Conservation (phyloP, 2,797 vertebrate genomes). For the Monodelphis domestica region DNA sequence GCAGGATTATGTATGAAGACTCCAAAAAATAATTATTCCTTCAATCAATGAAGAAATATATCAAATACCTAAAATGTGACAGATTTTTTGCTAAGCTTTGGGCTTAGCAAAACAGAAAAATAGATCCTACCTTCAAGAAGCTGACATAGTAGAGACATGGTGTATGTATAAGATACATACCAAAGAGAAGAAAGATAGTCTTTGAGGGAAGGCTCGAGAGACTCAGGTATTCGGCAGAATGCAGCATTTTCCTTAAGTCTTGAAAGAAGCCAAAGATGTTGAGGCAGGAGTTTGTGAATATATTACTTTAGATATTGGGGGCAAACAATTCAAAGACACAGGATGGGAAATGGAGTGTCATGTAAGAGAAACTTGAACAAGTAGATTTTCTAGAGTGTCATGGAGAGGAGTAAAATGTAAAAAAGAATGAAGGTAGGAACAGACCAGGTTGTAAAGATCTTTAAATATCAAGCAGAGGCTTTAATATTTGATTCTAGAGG, state of each 20-base stretch:
- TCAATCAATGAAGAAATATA: neutral
- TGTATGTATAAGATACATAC: neutral
- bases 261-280: neutral
- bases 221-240: neutral
- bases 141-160: neutral
- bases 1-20: neutral
- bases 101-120: neutral
- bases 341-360: neutral
- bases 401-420: neutral
- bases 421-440: neutral
- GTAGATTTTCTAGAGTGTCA: neutral
- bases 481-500: neutral
- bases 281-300: neutral
- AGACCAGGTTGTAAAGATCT: neutral
- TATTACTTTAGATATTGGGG: neutral
- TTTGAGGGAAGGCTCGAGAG: neutral
- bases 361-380: neutral
- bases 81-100: neutral
- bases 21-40: neutral
- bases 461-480: neutral
- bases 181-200: neutral
- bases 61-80: neutral
- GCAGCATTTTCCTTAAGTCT: neutral
- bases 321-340: no score
- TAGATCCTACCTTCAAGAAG: neutral